Evolutionary conservation across 1,140 invertebrate species (phyloP).

Genomic region (Drosophila saltans): DNA sequence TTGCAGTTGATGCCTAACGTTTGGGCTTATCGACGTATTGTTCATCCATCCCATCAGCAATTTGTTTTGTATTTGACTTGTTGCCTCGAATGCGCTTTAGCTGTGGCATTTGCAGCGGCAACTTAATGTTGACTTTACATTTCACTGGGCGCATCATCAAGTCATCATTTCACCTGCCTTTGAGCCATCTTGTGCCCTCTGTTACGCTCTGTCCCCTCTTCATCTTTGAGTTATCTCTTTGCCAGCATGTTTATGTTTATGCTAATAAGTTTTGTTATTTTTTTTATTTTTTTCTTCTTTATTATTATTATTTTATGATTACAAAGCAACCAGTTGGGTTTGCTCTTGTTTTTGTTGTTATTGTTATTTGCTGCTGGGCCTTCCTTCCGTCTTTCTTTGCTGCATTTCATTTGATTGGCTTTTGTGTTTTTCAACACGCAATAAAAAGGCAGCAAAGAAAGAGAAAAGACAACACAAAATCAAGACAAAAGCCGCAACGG

Average conservation of each 20-base stretch:
- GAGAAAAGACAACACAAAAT: constrained; percentile 16
- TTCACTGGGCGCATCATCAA: constrained; percentile 46
- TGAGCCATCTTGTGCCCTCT: constrained; percentile 27
- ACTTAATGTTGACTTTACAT: constrained; percentile 29
- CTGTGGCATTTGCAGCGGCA: constrained; percentile 1
- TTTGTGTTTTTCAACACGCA: constrained; percentile 57
- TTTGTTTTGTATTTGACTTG: constrained; percentile 37
- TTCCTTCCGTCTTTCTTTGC: constrained; percentile 59
- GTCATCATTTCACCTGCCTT: constrained; percentile 30
- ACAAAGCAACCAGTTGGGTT: constrained; percentile 28
- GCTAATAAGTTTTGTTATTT: constrained; percentile 76
- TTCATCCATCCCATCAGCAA: constrained; percentile 22
- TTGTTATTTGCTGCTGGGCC: constrained; percentile 29
- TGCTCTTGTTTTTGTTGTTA: constrained; percentile 31
- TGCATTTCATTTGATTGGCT: constrained; percentile 50
- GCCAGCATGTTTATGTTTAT: constrained; percentile 73
- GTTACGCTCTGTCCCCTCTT: constrained; percentile 8
- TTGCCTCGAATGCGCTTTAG: constrained; percentile 28
- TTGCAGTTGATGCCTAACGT: constrained; percentile 35
- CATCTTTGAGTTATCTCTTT: not conserved
- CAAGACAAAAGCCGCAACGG: constrained; percentile 26
- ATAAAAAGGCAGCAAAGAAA: constrained; percentile 33
- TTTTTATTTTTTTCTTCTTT: not conserved
- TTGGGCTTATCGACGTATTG: constrained; percentile 56
- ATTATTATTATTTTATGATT: constrained; percentile 41